These are phyloP conservation scores for Solea solea DNA, from an alignment of 2,113 vertebrate species.

Conservation along the genomic window DNA sequence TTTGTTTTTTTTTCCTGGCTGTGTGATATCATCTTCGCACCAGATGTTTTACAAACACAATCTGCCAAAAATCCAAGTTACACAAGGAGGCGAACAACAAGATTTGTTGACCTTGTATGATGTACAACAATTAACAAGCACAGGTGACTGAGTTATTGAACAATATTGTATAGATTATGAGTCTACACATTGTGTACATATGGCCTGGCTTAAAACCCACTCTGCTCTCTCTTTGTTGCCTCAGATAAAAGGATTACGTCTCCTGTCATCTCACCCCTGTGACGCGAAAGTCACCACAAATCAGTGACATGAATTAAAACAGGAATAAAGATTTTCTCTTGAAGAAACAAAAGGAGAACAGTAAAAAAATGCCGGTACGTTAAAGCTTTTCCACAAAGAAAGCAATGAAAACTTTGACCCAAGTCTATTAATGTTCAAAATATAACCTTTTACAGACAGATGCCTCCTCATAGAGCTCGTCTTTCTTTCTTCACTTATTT, in stretches of 20 bases:
- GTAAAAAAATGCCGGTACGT: too few species aligned
- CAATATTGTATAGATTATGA: conserved; percentile 7
- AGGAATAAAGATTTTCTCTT: background rate
- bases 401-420: too few species aligned
- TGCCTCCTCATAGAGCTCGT: too few species aligned
- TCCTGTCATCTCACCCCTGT: conserved; percentile 2
- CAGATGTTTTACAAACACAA: conserved; percentile 29
- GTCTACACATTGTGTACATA: conserved; percentile 5
- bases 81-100: conserved; percentile 6
- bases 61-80: background rate
- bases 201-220: conserved; percentile 16
- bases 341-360: background rate
- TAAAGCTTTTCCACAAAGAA: too few species aligned
- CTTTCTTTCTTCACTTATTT: background rate
- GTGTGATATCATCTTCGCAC: conserved; percentile 13
- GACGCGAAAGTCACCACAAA: conserved; percentile 14
- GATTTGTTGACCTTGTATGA: background rate
- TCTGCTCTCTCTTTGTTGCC: conserved; percentile 15
- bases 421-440: background rate
- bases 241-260: conserved; percentile 40
- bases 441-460: background rate
- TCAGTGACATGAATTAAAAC: background rate
- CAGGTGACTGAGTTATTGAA: conserved; percentile 22
- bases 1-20: background rate
- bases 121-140: background rate